Evolutionary conservation across 1,140 invertebrate genomes (phyloP).

Genomic region (Drosophila bifasciata): DNA sequence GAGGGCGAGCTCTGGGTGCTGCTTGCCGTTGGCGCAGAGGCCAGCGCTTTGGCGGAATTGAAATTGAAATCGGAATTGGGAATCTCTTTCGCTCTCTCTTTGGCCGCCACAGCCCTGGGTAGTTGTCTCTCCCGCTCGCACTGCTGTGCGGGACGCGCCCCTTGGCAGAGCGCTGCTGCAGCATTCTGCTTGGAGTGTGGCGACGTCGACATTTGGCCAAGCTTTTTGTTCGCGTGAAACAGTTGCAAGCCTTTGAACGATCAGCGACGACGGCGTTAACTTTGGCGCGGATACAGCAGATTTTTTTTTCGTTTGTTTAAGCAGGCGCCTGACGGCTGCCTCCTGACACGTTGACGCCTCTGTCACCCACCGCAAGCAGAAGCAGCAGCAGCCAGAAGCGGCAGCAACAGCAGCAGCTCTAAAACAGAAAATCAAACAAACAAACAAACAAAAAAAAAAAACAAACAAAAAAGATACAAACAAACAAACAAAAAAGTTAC

Average conservation of each 20-base stretch:
- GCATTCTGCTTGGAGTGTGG: not conserved
- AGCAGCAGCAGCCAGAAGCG: conserved; percentile 5
- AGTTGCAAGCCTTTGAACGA: conserved; percentile 84
- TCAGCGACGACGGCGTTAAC: conserved; percentile 83
- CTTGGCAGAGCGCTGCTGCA: conserved; percentile 19
- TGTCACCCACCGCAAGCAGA: conserved; percentile 2
- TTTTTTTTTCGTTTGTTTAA: conserved; percentile 60
- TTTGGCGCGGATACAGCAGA: conserved; percentile 75
- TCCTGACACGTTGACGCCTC: conserved; percentile 57
- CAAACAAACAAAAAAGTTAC: conserved; percentile 19
- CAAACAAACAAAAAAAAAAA: conserved; percentile 15
- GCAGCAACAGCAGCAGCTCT: conserved; percentile 10
- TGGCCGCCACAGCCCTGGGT: no score
- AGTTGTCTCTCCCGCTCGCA: conserved; percentile 13
- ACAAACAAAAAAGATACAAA: conserved; percentile 19
- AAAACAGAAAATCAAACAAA: conserved; percentile 27
- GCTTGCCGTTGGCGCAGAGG: not conserved
- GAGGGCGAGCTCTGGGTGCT: no score
- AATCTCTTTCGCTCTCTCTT: not conserved
- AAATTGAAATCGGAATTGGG: no score
- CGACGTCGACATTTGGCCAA: conserved; percentile 52
- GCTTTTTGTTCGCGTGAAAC: conserved; percentile 84
- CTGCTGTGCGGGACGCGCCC: not conserved
- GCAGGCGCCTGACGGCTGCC: conserved; percentile 65
- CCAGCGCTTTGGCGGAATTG: no score